Base-by-base conservation (phyloP, 2,113 vertebrate species). In the Otis tarda region DNA sequence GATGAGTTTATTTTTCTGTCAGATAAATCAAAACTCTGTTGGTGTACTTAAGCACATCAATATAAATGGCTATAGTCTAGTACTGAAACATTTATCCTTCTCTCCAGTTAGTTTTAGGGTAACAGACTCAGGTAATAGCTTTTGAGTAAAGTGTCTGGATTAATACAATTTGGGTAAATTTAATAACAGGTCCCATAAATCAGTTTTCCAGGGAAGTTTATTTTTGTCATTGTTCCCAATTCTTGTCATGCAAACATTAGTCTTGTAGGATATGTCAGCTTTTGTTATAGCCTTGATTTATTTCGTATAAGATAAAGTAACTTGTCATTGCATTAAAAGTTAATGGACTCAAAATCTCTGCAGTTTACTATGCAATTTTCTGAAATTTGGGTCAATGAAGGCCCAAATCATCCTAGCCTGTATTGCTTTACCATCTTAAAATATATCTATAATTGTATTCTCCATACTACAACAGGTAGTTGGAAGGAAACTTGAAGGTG, bases 241-340 rank as follows among this genome's bases (percentile, higher is more conserved):
- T 50, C 33, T 81, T 71, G 43, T 87, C 64, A 87, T 89, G 64
- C 45, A 89, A 88, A 63, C 56, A 75, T 60, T 78, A 83, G 39
- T 85, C 84, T 90, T 73, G 33, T 43, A 87, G 43, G 25, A 68
- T 68, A 45, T 68, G 49, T 61, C 76, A 90, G 68, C 28, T 43
- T 86, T 92, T 94, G 33, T 88, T 96, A 63, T 45, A 90, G 21
- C 35, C 20, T 81, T 86, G 47, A 86, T 92, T 90, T 80, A 73
- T 86, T 95, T 73, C 53, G 55, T 18, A 19, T 47, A 73, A 76
- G 28, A 95, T 49, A 85, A 84, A 76, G 59, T 67, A 86, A 93
- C 30, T 68, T 90, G 56, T 84, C 82, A 95, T 55, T 90, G 50
- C 12, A 23, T 90, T 94, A 83, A 61, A 89, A 87, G 21, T 59